phyloP scores from a whole-genome alignment of 1,140 invertebrate genomes.

The Tetragnatha versicolor region DNA sequence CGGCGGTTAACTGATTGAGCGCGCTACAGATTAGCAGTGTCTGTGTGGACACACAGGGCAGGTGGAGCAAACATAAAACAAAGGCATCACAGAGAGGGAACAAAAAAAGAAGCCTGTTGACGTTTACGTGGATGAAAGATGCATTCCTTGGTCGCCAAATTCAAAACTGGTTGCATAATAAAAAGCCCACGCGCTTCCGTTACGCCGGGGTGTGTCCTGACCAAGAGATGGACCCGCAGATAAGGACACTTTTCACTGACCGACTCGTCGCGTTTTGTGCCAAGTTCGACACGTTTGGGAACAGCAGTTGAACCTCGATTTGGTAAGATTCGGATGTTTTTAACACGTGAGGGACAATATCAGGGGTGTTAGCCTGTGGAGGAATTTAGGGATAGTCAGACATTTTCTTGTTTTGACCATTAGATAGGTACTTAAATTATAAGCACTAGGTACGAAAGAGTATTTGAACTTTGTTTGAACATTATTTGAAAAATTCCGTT shows the following conservation, averaged over 20 bases:
- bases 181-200: constrained; percentile 8
- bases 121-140: constrained; percentile 1
- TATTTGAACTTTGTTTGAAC: too few relatives aligned
- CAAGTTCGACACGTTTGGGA: too few relatives aligned
- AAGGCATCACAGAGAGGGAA: not conserved
- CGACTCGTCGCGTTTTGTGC: too few relatives aligned
- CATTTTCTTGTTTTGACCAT: too few relatives aligned
- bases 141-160: too few relatives aligned
- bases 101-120: not conserved
- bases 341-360: not conserved
- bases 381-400: too few relatives aligned
- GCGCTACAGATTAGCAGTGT: constrained; percentile 15
- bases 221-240: too few relatives aligned
- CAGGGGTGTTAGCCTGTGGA: too few relatives aligned
- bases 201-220: constrained; percentile 10
- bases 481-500: too few relatives aligned
- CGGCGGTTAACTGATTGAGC: constrained; percentile 7
- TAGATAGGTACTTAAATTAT: too few relatives aligned
- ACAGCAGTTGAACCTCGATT: not conserved
- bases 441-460: too few relatives aligned
- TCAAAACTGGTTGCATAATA: not conserved
- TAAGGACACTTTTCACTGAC: not conserved
- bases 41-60: not conserved
- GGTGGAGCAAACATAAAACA: not conserved
- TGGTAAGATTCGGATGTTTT: not conserved